Conservation (phyloP, 2,113 vertebrate genomes). For the human (Homo sapiens) region DNA sequence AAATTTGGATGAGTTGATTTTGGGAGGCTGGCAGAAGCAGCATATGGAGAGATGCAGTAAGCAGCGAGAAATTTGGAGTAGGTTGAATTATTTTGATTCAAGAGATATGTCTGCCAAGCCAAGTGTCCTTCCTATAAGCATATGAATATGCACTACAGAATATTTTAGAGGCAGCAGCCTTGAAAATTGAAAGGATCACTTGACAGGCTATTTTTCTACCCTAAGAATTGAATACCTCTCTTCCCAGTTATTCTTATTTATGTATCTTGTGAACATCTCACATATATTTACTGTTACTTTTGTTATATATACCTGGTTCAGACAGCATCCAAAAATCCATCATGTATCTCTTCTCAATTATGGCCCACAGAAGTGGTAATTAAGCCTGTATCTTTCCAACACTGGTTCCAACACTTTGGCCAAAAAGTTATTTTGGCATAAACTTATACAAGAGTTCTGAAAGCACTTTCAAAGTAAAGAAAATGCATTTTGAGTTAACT, state of each 20-base stretch:
- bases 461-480: constrained; percentile 43
- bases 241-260: constrained; percentile 62
- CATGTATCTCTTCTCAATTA: constrained; percentile 13
- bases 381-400: constrained; percentile 41
- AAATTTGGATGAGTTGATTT: constrained; percentile 61
- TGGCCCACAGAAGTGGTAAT: constrained; percentile 61
- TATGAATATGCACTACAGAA: constrained; percentile 75
- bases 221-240: constrained; percentile 54
- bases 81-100: constrained; percentile 76
- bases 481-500: constrained; percentile 19
- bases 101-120: constrained; percentile 70
- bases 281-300: not conserved
- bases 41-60: constrained; percentile 68
- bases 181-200: constrained; percentile 60
- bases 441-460: constrained; percentile 53
- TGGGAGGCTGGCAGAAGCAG: constrained; percentile 54
- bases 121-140: constrained; percentile 76
- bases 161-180: constrained; percentile 71
- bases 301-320: constrained; percentile 59
- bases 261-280: constrained; percentile 39
- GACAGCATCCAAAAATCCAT: constrained; percentile 38
- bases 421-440: constrained; percentile 54
- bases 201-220: constrained; percentile 66
- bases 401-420: constrained; percentile 59
- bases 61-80: constrained; percentile 64